Base-by-base conservation (phyloP, 2,797 vertebrate genomes). In the Dryobates pubescens region DNA sequence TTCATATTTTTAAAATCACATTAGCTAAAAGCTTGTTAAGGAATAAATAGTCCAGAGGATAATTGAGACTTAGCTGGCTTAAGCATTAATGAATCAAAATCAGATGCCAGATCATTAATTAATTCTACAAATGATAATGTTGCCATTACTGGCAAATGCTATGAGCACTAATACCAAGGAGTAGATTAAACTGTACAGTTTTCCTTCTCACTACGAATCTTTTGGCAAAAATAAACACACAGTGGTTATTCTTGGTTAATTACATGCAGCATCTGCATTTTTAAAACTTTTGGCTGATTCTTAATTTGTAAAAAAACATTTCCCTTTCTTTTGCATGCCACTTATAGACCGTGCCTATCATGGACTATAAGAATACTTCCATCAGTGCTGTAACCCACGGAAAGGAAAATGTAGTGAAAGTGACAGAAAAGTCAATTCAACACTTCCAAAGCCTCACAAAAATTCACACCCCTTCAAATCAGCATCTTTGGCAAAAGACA, bases 61-160 rank as follows among this genome's bases (percentile, higher is more conserved):
- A 96, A 97, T 96, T 96, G 96, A 96, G 95, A 96, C 91, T 97
- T 96, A 97, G 96, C 95, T 95, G 93, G 93, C 92, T 97, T 96
- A 97, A 89, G 93, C 94, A 95, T 97, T 97, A 96, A 96, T 96
- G 95, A 96, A 93, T 96, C 94, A 95, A 96, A 97, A 97, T 96
- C 96, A 97, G 95, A 96, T 96, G 96, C 95, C 94, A 95, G 95
- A 95, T 96, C 95, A 96, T 96, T 97, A 97, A 96, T 97, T 97
- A 97, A 97, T 96, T 96, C 95, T 95, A 95, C 94, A 96, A 97
- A 97, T 97, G 93, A 95, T 93, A 94, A 93, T 94, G 95, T 97
- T 96, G 91, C 89, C 82, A 62, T 93, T 92, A 90, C 94, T 91
- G 87, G 88, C 79, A 95, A 96, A 90, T 92, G 92, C 90, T 92